These are phyloP conservation scores for Cephalotes varians DNA, from an alignment of 2,888 invertebrate species.

Conservation along the genomic window DNA sequence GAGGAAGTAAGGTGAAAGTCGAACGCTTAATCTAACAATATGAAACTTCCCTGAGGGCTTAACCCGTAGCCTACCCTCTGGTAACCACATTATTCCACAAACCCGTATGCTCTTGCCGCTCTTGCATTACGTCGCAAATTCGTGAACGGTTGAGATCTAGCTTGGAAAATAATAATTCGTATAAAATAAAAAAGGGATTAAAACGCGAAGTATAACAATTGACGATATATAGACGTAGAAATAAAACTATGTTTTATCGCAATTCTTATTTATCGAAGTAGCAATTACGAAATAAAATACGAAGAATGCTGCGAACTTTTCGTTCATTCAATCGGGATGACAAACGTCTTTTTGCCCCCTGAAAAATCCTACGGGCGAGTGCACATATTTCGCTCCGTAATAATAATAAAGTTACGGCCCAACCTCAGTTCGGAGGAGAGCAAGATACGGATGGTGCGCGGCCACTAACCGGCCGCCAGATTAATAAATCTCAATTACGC, in stretches of 20 bases:
- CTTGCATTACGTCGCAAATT: background rate
- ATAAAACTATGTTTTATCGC: background rate
- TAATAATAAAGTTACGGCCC: slow-evolving; percentile 65
- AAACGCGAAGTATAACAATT: background rate
- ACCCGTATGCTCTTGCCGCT: slow-evolving; percentile 31
- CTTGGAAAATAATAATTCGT: background rate
- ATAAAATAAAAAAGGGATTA: background rate
- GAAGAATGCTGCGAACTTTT: background rate
- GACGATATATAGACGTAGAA: background rate
- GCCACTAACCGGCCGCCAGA: slow-evolving; percentile 75
- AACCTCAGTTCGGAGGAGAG: slow-evolving; percentile 58
- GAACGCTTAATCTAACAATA: slow-evolving; percentile 79
- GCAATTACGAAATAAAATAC: background rate
- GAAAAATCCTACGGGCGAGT: slow-evolving; percentile 16
- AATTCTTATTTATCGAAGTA: background rate
- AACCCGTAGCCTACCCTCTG: slow-evolving; percentile 69
- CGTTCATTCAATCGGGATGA: slow-evolving; percentile 13
- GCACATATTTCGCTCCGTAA: slow-evolving; percentile 47
- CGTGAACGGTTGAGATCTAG: background rate
- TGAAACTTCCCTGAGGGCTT: slow-evolving; percentile 79
- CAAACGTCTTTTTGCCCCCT: background rate
- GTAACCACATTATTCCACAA: slow-evolving; percentile 65
- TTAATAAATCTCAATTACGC: slow-evolving; percentile 86
- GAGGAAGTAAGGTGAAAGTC: slow-evolving; percentile 66
- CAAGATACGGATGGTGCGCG: slow-evolving; percentile 70